Percentiles rank a stretch among this genome's conserved stretches.
These are phyloP conservation scores for Autographa gamma DNA, from an alignment of 2,888 invertebrate species.

Conservation along the genomic window DNA sequence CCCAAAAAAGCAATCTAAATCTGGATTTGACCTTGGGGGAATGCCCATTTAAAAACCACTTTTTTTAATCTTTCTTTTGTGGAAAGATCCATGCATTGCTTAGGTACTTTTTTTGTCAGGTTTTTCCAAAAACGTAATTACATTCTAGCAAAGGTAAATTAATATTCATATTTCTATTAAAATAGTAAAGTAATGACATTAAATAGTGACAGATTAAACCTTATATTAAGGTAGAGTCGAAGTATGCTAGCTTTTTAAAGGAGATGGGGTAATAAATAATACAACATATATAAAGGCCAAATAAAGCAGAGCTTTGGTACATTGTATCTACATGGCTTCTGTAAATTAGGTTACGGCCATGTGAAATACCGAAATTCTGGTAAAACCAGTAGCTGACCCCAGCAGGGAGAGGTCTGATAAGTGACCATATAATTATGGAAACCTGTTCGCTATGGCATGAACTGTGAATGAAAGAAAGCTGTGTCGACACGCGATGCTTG, in stretches of 20 bases:
- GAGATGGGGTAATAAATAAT: no score
- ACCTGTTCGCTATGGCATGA: not conserved
- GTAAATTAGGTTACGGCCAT: not conserved
- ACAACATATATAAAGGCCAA: no score
- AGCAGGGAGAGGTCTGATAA: conserved; percentile 3
- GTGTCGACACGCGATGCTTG: not conserved
- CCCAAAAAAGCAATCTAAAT: not conserved
- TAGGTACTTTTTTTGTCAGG: no score
- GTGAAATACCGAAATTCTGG: conserved; percentile 3
- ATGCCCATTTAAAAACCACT: not conserved
- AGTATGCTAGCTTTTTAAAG: no score
- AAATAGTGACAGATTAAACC: no score
- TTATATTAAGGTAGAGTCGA: no score
- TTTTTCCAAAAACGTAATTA: no score
- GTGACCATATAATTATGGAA: not conserved
- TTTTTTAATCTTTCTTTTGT: conserved; percentile 1
- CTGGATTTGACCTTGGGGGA: not conserved
- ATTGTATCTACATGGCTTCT: not conserved
- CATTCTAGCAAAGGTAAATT: no score
- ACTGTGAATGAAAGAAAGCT: conserved; percentile 8
- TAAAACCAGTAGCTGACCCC: not conserved
- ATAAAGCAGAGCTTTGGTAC: not conserved
- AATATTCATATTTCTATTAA: no score
- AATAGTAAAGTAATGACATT: no score
- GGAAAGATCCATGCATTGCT: not conserved